These are phyloP conservation scores for Choreutis nemorana DNA, from an alignment of 2,888 invertebrate genomes.

Conservation along the genomic window DNA sequence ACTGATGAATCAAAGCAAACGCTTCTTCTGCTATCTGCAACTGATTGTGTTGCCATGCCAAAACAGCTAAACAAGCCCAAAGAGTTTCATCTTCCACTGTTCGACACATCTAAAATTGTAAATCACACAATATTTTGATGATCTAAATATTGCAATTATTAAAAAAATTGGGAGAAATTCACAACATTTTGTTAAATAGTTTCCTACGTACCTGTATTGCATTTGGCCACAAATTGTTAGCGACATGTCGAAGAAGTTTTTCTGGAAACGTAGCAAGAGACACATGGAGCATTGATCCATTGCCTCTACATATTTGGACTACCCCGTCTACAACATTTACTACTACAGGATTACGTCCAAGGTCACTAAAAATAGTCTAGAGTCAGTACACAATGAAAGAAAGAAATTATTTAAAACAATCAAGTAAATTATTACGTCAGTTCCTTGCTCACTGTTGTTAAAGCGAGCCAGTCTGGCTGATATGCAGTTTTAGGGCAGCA, in stretches of 20 bases:
- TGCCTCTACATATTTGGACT: slow-evolving; percentile 84
- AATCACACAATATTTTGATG: neutral
- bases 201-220: slow-evolving; percentile 72
- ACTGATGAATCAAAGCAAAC: slow-evolving; percentile 72
- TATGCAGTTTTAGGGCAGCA: slow-evolving; percentile 48
- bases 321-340: slow-evolving; percentile 85
- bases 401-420: slow-evolving; percentile 2
- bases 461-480: slow-evolving; percentile 46
- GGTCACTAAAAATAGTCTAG: slow-evolving; percentile 67
- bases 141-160: neutral
- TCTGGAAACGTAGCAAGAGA: slow-evolving; percentile 76
- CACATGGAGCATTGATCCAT: slow-evolving; percentile 84
- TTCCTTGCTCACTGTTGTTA: slow-evolving; percentile 52
- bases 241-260: slow-evolving; percentile 66
- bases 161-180: neutral
- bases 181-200: neutral
- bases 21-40: slow-evolving; percentile 93
- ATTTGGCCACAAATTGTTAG: slow-evolving; percentile 83
- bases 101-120: slow-evolving; percentile 40
- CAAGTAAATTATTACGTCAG: slow-evolving; percentile 25
- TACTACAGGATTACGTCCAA: slow-evolving; percentile 86
- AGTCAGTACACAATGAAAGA: slow-evolving; percentile 1
- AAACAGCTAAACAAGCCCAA: slow-evolving; percentile 94
- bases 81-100: slow-evolving; percentile 68
- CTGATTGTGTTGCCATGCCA: slow-evolving; percentile 87